Conservation (phyloP, 2,113 vertebrate genomes). For the Urocolius indicus region DNA sequence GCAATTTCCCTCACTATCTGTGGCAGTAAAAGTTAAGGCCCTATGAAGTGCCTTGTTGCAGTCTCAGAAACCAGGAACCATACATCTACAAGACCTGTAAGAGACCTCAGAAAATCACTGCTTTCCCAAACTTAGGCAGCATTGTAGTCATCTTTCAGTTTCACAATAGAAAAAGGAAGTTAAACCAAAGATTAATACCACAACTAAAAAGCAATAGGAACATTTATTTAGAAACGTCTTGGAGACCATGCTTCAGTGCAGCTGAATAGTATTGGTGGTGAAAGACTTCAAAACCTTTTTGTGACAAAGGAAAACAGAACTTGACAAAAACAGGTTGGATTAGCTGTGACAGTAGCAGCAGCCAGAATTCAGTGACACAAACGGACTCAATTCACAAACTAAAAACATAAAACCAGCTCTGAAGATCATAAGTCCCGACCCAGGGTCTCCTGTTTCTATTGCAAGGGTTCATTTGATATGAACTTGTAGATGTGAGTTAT, state of each 20-base stretch:
- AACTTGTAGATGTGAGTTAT: not conserved
- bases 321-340: not conserved
- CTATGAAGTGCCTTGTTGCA: conserved; percentile 4
- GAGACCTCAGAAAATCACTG: not conserved
- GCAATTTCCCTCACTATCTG: conserved; percentile 38
- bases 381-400: not conserved
- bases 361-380: not conserved
- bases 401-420: not conserved
- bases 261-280: not conserved
- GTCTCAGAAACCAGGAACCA: not conserved
- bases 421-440: not conserved
- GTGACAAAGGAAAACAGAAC: not conserved
- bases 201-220: not conserved
- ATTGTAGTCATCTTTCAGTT: not conserved
- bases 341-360: not conserved
- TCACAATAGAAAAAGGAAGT: not conserved
- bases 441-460: not conserved
- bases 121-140: not conserved
- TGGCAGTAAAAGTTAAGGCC: not conserved
- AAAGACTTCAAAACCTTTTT: not conserved
- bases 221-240: not conserved
- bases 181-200: not conserved
- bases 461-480: not conserved
- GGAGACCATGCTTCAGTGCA: not conserved
- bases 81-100: not conserved